A percentile compares a stretch with the other conserved stretches of the same genome.
Conservation (phyloP, 2,113 vertebrate species). For the Burhinus bistriatus region DNA sequence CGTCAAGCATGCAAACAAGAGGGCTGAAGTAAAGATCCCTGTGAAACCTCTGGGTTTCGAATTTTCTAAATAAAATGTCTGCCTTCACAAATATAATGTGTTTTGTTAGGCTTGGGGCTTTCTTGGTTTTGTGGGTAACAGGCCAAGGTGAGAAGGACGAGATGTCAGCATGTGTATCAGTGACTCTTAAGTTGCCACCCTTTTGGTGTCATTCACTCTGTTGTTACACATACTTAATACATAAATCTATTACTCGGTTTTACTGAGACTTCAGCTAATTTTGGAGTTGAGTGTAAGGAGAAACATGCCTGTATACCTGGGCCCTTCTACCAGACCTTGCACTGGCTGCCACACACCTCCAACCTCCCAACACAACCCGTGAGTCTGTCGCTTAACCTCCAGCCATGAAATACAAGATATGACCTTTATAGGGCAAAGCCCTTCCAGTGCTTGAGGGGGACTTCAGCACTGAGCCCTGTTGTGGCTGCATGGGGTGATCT, state of each 20-base stretch:
- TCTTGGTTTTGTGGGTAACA: background rate
- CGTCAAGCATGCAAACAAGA: background rate
- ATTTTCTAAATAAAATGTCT: background rate
- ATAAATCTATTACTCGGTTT: background rate
- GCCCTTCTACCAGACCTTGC: background rate
- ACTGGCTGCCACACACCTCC: fast-evolving
- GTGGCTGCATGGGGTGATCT: fast-evolving
- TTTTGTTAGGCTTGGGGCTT: background rate
- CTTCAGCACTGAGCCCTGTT: background rate
- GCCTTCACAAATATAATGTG: background rate
- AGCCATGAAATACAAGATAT: background rate
- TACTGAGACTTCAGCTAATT: background rate
- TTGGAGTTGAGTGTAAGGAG: background rate
- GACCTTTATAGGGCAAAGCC: background rate
- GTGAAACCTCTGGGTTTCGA: background rate
- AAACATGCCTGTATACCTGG: background rate
- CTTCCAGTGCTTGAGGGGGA: fast-evolving
- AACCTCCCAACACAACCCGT: background rate
- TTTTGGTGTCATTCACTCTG: background rate
- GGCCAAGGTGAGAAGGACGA: background rate
- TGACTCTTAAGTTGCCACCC: background rate
- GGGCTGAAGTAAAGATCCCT: background rate
- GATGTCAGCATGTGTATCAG: background rate
- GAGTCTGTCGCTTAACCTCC: fast-evolving
- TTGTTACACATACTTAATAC: background rate